These are phyloP conservation scores for Entomobrya multifasciata DNA, from an alignment of 2,888 invertebrate species.

Conservation along the genomic window DNA sequence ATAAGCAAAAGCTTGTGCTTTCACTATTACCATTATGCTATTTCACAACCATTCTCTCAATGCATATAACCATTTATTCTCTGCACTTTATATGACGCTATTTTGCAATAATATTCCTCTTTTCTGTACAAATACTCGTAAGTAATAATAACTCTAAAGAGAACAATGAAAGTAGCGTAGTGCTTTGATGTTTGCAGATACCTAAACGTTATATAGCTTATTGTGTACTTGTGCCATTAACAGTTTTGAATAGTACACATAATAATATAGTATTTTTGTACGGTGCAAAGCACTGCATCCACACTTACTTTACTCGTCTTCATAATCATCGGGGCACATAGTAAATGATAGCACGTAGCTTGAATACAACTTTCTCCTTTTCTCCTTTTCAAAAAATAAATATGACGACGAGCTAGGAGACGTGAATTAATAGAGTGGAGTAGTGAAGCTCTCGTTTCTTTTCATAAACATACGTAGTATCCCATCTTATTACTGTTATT, in stretches of 20 bases:
- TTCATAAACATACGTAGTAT: not conserved
- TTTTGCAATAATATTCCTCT: not conserved
- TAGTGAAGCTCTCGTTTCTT: slow-evolving; percentile 13
- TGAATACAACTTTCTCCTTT: not conserved
- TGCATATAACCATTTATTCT: not conserved
- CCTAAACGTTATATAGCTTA: too few relatives aligned
- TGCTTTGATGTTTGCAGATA: too few relatives aligned
- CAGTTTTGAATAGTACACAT: not conserved
- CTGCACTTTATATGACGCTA: not conserved
- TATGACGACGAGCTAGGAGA: too few relatives aligned
- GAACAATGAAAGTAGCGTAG: slow-evolving; percentile 1
- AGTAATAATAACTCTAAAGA: slow-evolving; percentile 5
- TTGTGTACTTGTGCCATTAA: not conserved
- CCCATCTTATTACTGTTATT: not conserved
- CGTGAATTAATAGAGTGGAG: not conserved
- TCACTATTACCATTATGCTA: not conserved
- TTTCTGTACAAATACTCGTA: not conserved
- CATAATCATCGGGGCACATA: not conserved
- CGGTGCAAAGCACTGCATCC: not conserved
- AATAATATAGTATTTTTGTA: not conserved
- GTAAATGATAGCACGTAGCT: not conserved
- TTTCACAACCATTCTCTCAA: not conserved
- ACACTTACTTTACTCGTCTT: slow-evolving; percentile 7
- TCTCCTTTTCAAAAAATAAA: not conserved
- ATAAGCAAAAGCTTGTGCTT: too few relatives aligned